Evolutionary conservation across 53 echinoderm and acorn worm species (phyloP), one percentile per base, ranked within the genome.

Genomic region (Actinopyga echinites): DNA sequence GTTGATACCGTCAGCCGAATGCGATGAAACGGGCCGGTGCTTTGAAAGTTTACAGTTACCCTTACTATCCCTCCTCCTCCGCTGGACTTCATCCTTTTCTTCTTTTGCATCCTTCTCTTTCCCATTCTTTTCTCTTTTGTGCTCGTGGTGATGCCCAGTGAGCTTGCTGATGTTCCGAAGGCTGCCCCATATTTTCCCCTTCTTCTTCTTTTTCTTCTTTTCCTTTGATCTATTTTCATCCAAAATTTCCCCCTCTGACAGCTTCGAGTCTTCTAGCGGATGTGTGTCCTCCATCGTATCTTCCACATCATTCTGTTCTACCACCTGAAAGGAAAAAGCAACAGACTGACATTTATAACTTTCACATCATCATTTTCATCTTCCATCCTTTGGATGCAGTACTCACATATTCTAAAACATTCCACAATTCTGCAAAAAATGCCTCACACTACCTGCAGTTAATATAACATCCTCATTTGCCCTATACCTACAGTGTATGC

Each of bases 181-280:
- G 25, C 77, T 77, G 2, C 77, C 77, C 77, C 77, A 77, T 28
- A 77, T 11, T 32, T 52, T 75, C 7, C 30, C 56, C 29, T 13
- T 23, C 77, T 30, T 77, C 21, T 56, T 77, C 17, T 55, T 77
- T 55, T 77, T 77, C 77, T 77, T 77, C 25, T 77, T 55, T 29
- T 62, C 62, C 2, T 62, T 26, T 6, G 17, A 13, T 49, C 49
- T 49, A 17, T 17, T 49, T 13, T 17, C 49, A 49, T 49, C 49
- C 49, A 49, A 49, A 49, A 3, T 49, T 13, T 49, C 49, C 17
- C 15, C 49, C 49, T 49, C 49, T 15, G 49, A 2, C 0, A 0
- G 49, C 25, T 23, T 42, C 20, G 44, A 22, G 44, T 43, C 13
- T 15, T 71, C 71, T 71, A 44, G 4, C 45, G 24, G 25, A 21